A percentile compares a stretch with the other conserved stretches of the same genome.
Evolutionary conservation across 2,113 vertebrate genomes (phyloP).

Genomic region (Trematocara zebra): DNA sequence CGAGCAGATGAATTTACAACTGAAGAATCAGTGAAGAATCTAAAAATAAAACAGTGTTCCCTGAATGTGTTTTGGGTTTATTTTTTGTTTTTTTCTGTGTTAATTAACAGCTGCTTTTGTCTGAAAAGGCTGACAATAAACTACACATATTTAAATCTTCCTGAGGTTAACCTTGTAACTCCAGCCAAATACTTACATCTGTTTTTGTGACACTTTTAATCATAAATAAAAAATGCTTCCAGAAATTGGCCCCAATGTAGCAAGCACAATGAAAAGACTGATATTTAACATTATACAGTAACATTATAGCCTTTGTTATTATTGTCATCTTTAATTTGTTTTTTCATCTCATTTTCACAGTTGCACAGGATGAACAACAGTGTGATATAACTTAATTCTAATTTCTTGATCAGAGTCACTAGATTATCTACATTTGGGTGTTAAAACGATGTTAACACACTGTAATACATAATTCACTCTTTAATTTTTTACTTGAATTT

Average conservation of each 20-base stretch:
- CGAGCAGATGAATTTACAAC: background rate
- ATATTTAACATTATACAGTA: background rate
- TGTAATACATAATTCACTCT: background rate
- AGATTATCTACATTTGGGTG: background rate
- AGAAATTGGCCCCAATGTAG: background rate
- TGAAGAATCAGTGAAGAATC: background rate
- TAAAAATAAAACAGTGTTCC: background rate
- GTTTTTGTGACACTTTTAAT: background rate
- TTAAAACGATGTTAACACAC: background rate
- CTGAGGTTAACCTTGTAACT: background rate
- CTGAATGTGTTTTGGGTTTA: background rate
- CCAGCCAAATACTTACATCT: background rate
- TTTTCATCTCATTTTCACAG: background rate
- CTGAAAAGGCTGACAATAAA: background rate
- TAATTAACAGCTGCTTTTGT: background rate
- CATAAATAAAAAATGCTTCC: background rate
- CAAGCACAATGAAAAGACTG: background rate
- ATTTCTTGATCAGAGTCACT: background rate
- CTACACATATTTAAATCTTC: background rate
- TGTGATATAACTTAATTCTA: background rate
- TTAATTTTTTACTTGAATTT: fast-evolving
- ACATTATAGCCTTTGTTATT: background rate
- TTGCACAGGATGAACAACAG: background rate
- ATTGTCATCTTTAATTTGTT: background rate
- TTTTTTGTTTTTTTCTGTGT: background rate